Base-by-base conservation (phyloP, 2,113 vertebrate genomes). In the Halcyon senegalensis region DNA sequence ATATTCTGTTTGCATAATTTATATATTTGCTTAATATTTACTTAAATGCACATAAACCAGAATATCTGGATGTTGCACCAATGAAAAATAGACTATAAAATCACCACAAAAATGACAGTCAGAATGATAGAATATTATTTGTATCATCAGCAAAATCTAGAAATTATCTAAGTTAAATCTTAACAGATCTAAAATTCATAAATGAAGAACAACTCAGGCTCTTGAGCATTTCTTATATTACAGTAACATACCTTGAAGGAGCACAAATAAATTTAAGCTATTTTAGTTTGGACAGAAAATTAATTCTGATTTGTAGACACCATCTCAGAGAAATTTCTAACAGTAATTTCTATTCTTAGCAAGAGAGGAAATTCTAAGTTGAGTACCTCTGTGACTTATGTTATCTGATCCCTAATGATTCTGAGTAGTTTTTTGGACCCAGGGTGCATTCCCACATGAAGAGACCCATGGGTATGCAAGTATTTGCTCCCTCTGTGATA, bases 281-380 rank as follows among this genome's bases (percentile, higher is more conserved):
- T 74, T 92, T 95, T 77, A 67, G 28, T 77, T 59, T 74, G n/a
- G 46, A 89, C 60, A 89, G 48, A 64, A 95, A 87, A 85, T 81
- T 1, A 77, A 77, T 81, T 85, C 67, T 70, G 28, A 95, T 70
- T 89, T 91, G 37, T 78, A 81, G 89, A 56, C 35, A 89, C 43
- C 56, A 89, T 84, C 73, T 80, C 18, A 73, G 83, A 88, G 43
- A 83, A 80, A 83, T 27, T 39, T 93, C 50, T 83, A 91, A 46
- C 35, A 79, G 84, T 70, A 82, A 55, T 81, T 92, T 68, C 59
- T 95, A 37, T 75, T 94, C 60, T 95, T 94, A 94, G 70, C 44
- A 77, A 64, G 66, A 96, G 77, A 91, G 39, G 75, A 93, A 94
- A 79, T 89, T 87, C 51, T 59, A 87, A 66, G 24, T 63, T 90